Base-by-base conservation (phyloP, 2,888 invertebrate species). In the Epiblema foenella region DNA sequence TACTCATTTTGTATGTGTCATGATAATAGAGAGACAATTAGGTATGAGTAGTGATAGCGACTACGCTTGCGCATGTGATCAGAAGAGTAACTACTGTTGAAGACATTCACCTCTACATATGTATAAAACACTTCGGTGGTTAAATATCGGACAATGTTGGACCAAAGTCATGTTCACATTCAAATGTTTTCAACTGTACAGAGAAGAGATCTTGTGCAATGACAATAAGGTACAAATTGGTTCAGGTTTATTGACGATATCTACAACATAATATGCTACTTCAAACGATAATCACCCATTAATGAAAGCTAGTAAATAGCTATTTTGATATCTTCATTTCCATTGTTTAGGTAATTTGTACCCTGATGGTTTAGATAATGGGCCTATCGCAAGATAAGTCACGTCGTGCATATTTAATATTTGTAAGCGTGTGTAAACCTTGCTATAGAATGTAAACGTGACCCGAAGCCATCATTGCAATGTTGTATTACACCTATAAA, bases 11-110 rank as follows among this genome's bases (percentile, higher is more conserved):
- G 20, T 39, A 9, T 29, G 7, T 24, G 5, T n/a, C 29, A 56
- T 15, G 39, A 17, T 33, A 20, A 39, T 71, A 52, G 66, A 71
- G 65, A 68, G 68, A 60, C 59, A 20, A 42, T 42, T 42, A 58
- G 12, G 12, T 12, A 39, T 37, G 18, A 33, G 1, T 59, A 24
- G 2, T 29, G 11, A 18, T 15, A 29, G 39, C 11, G 39, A 3
- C 11, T 15, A 39, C 12, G 39, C 39, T 39, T 39, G 39, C 12
- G 15, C 42, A 15, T 42, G 11, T 42, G 42, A 42, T 42, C 15
- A 42, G 15, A 42, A 15, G 39, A 39, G 1, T 39, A 42, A 15
- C 15, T 15, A 33, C 33, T 5, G 8, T 33, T 33, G 33, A 33
- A 33, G 7, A 33, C 33, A 33, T 33, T 33, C 4, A 24, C 24